Conservation (phyloP, 2,113 vertebrate species). For the Phalacrocorax pelagicus region DNA sequence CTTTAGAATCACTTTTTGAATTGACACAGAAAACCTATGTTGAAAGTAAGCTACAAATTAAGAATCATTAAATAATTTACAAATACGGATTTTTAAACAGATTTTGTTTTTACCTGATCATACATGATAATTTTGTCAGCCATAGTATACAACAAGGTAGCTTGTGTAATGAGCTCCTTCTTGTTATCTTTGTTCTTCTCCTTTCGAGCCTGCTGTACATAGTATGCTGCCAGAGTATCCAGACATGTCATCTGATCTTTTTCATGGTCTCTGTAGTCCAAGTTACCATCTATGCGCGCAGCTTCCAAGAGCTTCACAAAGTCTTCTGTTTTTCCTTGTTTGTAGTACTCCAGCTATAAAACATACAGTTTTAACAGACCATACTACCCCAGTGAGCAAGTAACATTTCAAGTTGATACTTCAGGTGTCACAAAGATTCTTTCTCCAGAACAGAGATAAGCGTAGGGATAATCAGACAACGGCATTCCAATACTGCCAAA, state of each 20-base stretch:
- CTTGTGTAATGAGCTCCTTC: slow-evolving; percentile 98
- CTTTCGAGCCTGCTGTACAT: slow-evolving; percentile 96
- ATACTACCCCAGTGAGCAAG: neutral
- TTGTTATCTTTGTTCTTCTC: slow-evolving; percentile 99
- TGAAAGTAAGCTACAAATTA: neutral
- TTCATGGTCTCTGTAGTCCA: slow-evolving; percentile 98
- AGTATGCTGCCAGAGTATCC: slow-evolving; percentile 96
- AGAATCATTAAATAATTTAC: neutral
- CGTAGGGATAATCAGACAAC: neutral
- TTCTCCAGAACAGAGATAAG: neutral
- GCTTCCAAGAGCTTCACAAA: slow-evolving; percentile 98
- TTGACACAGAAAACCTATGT: neutral
- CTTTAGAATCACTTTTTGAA: neutral
- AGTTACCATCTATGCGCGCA: slow-evolving; percentile 96
- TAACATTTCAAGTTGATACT: neutral
- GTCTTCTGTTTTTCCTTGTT: slow-evolving; percentile 98
- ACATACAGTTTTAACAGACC: neutral
- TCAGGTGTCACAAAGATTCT: neutral
- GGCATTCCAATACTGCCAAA: neutral
- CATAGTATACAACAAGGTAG: slow-evolving; percentile 97
- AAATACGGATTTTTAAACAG: neutral
- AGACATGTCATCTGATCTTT: slow-evolving; percentile 99
- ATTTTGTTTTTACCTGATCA: slow-evolving; percentile 86
- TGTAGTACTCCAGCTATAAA: slow-evolving; percentile 96
- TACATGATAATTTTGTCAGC: slow-evolving; percentile 99